A percentile compares a stretch with the other conserved stretches of the same genome.
Evolutionary conservation across 2,113 vertebrate species (phyloP).

Genomic region (Mastomys natalensis): DNA sequence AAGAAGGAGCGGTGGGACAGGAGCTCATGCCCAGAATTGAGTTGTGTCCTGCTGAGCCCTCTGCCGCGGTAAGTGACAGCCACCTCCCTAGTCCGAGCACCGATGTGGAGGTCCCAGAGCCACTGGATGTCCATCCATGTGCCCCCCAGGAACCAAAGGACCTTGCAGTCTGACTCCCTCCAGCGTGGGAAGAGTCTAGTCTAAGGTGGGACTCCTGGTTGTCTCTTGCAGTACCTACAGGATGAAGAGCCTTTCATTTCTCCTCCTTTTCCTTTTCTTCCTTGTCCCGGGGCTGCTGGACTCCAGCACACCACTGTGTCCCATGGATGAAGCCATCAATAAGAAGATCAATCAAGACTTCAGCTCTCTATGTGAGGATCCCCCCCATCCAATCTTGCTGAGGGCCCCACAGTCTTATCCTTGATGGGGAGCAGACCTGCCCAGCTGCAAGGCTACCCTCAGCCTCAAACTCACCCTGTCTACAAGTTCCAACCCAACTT

Average conservation of each 20-base stretch:
- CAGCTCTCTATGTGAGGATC: constrained; percentile 46
- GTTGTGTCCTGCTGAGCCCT: neutral
- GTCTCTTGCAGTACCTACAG: neutral
- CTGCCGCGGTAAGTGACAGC: neutral
- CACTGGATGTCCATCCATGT: accelerated
- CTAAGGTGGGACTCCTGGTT: neutral
- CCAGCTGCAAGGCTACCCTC: neutral
- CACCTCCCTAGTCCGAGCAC: neutral
- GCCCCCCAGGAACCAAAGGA: neutral
- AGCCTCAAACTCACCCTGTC: too few relatives aligned
- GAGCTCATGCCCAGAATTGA: neutral
- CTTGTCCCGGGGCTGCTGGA: neutral
- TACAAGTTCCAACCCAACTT: neutral
- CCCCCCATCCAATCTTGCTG: neutral
- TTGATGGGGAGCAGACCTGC: too few relatives aligned
- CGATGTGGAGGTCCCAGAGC: accelerated
- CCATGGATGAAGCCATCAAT: constrained; percentile 39
- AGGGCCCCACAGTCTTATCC: too few relatives aligned
- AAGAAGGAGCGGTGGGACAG: neutral
- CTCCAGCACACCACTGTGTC: neutral
- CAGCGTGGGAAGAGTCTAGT: neutral
- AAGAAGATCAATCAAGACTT: neutral
- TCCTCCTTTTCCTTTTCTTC: constrained; percentile 49
- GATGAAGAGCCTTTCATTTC: constrained; percentile 20
- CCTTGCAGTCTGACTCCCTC: too few relatives aligned